Evolutionary conservation across 2,888 invertebrate species (phyloP).

Genomic region (Phyllotreta striolata): DNA sequence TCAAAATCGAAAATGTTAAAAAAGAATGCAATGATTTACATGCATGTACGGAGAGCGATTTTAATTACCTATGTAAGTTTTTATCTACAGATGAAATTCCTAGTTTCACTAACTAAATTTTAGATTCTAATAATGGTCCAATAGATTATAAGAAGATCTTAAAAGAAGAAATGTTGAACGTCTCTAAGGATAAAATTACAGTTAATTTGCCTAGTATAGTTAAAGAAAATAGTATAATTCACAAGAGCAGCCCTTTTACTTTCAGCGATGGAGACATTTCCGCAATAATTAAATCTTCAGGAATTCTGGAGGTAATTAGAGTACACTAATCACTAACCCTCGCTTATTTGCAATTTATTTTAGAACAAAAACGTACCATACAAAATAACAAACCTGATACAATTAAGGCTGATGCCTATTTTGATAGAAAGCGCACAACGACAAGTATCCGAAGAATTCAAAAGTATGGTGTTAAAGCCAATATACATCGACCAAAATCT

Average conservation of each 20-base stretch:
- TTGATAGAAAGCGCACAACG: conserved; percentile 58
- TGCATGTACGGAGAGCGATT: conserved; percentile 44
- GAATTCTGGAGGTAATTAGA: conserved; percentile 46
- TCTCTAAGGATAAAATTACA: conserved; percentile 54
- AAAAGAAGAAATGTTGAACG: conserved; percentile 51
- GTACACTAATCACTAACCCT: not conserved
- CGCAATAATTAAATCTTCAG: conserved; percentile 59
- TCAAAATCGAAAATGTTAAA: conserved; percentile 60
- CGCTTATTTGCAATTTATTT: conserved; percentile 31
- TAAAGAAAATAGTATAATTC: conserved; percentile 59
- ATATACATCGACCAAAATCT: conserved; percentile 57
- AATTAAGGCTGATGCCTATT: conserved; percentile 61
- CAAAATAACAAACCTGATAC: conserved; percentile 61
- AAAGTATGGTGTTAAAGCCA: conserved; percentile 63
- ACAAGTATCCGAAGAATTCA: conserved; percentile 63
- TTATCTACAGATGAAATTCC: not conserved
- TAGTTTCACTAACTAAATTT: conserved; percentile 24
- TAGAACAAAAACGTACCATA: conserved; percentile 54
- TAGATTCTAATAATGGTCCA: conserved; percentile 46
- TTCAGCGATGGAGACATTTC: conserved; percentile 60
- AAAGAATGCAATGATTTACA: conserved; percentile 38
- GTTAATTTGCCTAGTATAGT: conserved; percentile 60
- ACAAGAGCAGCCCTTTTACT: conserved; percentile 61
- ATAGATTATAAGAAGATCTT: conserved; percentile 57
- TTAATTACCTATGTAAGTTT: conserved; percentile 54